Base-by-base conservation (phyloP, 2,888 invertebrate genomes). In the Spialia ferax region DNA sequence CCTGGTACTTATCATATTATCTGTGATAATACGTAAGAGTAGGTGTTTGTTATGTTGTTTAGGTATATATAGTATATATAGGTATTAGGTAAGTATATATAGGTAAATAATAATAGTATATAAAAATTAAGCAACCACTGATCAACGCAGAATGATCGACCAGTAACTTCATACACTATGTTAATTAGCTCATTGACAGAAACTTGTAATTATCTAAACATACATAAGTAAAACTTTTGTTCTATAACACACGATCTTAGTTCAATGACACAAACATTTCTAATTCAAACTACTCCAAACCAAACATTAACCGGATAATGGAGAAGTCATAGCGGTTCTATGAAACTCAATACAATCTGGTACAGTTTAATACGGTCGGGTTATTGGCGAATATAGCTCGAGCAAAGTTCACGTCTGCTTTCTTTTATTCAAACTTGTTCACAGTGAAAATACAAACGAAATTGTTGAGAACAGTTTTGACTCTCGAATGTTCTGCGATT, bases 401-500 rank as follows among this genome's bases (percentile, higher is more conserved):
- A 61, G 22, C 59, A 63, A 42, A 68, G 70, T 68, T 69, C 71
- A 70, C 55, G 72, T 74, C 71, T 70, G 74, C 77, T 78, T 78
- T 78, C 77, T 78, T 78, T 77, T 75, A 74, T 71, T 70, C 68
- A 74, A 74, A 75, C 76, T 73, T 74, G 76, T 74, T 73, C 71
- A 74, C 69, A 71, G 77, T 72, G 77, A 77, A 77, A 77, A 73
- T 74, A 72, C 45, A 45, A 45, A 45, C 45, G 45, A 18, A 45
- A 45, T 45, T 45, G 45, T 45, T 45, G 45, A 45, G 45, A 45
- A 45, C 15, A 2, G 7, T 42, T 15, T 45, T 15, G 45, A 45
- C 8, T 45, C 45, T 45, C 45, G 18, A 45, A 1, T 45, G 45
- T 18, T 45, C 45, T 7, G 10, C 10, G 45, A 45, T 8, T 1